phyloP scores from a whole-genome alignment of 2,113 vertebrate genomes.

The Thamnophis sirtalis region DNA sequence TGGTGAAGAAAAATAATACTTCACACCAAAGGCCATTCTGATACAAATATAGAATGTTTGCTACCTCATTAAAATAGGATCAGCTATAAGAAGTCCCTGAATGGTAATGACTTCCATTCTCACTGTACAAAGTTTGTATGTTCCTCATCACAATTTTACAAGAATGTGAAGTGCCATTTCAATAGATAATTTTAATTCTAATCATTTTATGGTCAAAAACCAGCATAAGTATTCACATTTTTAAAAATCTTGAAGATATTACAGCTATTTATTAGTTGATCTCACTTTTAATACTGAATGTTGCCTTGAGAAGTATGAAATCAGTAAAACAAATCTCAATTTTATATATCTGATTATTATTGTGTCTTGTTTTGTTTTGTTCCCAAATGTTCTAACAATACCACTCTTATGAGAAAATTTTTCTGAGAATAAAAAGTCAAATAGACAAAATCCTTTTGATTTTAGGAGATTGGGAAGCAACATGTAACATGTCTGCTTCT shows the following conservation, averaged over 20 bases:
- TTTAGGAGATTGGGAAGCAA: neutral
- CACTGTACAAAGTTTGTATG: neutral
- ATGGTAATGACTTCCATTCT: neutral
- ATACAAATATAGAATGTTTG: neutral
- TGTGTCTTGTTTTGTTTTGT: neutral
- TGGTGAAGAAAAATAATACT: neutral
- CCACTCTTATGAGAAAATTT: neutral
- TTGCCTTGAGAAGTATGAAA: neutral
- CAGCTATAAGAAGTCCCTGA: neutral
- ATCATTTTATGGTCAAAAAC: neutral
- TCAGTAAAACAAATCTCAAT: neutral
- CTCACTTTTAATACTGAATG: neutral
- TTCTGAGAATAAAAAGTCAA: neutral
- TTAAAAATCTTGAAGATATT: neutral
- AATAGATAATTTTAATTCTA: neutral
- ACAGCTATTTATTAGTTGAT: neutral
- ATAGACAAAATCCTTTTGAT: neutral
- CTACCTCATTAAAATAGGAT: neutral
- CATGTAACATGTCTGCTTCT: neutral
- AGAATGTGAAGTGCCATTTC: neutral
- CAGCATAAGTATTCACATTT: neutral
- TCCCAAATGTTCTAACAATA: slow-evolving; percentile 6
- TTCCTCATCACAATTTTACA: neutral
- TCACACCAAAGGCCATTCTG: neutral
- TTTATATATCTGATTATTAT: slow-evolving; percentile 5